These are phyloP conservation scores for Aphidius colemani DNA, from an alignment of 2,888 invertebrate genomes.

Conservation along the genomic window DNA sequence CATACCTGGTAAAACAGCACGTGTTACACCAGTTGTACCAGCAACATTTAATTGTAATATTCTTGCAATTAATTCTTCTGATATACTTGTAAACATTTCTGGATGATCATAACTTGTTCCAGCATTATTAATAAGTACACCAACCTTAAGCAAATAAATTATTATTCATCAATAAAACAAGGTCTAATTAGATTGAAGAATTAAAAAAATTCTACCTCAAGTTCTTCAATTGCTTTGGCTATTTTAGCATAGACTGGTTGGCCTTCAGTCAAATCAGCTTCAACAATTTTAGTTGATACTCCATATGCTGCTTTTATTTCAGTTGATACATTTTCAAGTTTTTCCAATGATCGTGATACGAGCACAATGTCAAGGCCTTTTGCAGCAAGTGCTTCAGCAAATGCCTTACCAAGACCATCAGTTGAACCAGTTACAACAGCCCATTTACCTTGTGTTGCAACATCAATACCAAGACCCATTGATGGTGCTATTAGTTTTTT, in stretches of 20 bases:
- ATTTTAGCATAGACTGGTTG: conserved; percentile 76
- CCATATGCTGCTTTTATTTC: conserved; percentile 75
- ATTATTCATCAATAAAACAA: conserved; percentile 17
- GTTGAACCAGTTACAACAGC: conserved; percentile 84
- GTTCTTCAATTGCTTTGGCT: conserved; percentile 66
- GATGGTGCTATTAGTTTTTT: conserved; percentile 52
- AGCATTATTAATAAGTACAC: conserved; percentile 68
- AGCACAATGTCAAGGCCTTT: conserved; percentile 79
- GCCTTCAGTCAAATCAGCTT: conserved; percentile 79
- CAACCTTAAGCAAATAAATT: conserved; percentile 44
- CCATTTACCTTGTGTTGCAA: conserved; percentile 53
- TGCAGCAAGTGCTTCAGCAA: conserved; percentile 76
- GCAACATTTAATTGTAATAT: conserved; percentile 62
- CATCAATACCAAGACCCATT: conserved; percentile 51
- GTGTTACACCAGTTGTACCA: conserved; percentile 65
- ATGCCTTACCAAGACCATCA: conserved; percentile 89
- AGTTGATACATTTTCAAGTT: conserved; percentile 72
- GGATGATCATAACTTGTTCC: conserved; percentile 70
- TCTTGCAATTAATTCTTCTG: conserved; percentile 51
- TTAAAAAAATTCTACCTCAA: conserved; percentile 54
- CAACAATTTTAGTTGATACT: conserved; percentile 78
- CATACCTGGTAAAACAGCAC: conserved; percentile 81
- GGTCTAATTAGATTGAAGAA: conserved; percentile 7
- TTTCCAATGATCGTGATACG: conserved; percentile 76
- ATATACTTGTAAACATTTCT: conserved; percentile 59